A percentile compares a stretch with the other conserved stretches of the same genome.
phyloP scores from a whole-genome alignment of 2,797 vertebrate species.

The Hippocampus kuda region DNA sequence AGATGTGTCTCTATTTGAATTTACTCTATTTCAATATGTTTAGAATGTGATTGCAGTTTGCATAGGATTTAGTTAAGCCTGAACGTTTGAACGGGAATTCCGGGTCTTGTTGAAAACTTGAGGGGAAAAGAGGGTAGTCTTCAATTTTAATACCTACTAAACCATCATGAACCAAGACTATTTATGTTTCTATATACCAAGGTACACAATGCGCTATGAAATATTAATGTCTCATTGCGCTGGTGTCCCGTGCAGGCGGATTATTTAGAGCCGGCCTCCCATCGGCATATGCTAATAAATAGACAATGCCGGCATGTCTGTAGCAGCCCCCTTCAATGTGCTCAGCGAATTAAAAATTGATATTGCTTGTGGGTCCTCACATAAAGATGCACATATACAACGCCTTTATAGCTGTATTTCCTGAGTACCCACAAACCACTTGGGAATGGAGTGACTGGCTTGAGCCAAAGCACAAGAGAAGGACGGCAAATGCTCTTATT shows the following conservation, averaged over 20 bases:
- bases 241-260: constrained; percentile 47
- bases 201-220: constrained; percentile 52
- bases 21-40: not conserved
- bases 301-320: constrained; percentile 29
- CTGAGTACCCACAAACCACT: constrained; percentile 19
- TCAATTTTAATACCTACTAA: constrained; percentile 54
- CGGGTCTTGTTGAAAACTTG: constrained; percentile 6
- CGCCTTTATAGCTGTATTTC: constrained; percentile 38
- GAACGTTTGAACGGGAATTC: not conserved
- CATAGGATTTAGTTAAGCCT: not conserved
- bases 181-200: constrained; percentile 50
- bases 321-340: constrained; percentile 43
- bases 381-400: constrained; percentile 42
- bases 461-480: not conserved
- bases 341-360: constrained; percentile 58
- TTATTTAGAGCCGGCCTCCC: constrained; percentile 55
- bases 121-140: constrained; percentile 12
- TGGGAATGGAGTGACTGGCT: constrained; percentile 13
- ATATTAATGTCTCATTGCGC: constrained; percentile 47
- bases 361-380: constrained; percentile 51
- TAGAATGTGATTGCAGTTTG: not conserved
- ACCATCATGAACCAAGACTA: constrained; percentile 45
- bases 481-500: constrained; percentile 12
- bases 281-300: constrained; percentile 64
- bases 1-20: too few relatives aligned